These are phyloP conservation scores for Dynastes grantii DNA, from an alignment of 2,888 invertebrate genomes.

Conservation along the genomic window DNA sequence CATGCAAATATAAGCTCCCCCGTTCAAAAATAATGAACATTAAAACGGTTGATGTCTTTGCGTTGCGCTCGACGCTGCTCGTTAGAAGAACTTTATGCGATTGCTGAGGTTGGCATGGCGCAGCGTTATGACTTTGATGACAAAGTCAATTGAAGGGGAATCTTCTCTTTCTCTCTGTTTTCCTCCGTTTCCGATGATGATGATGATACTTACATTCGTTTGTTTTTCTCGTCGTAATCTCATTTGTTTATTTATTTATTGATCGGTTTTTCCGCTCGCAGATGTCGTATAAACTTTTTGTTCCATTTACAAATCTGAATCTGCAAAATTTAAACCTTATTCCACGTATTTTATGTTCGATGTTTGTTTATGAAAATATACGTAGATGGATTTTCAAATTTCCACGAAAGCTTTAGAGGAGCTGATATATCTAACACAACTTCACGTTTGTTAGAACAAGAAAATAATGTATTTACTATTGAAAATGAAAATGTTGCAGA, in stretches of 20 bases:
- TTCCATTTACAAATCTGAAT: too few species aligned
- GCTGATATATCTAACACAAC: too few species aligned
- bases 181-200: not conserved
- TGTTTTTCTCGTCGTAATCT: not conserved
- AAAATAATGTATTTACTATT: too few species aligned
- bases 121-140: conserved; percentile 48
- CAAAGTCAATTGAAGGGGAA: conserved; percentile 40
- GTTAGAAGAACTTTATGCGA: conserved; percentile 48
- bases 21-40: conserved; percentile 68
- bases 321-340: too few species aligned
- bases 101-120: conserved; percentile 16
- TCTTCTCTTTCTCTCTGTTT: conserved; percentile 6
- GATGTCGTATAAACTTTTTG: not conserved
- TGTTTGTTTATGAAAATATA: too few species aligned
- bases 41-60: conserved; percentile 69
- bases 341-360: too few species aligned
- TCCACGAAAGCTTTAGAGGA: too few species aligned
- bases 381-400: too few species aligned
- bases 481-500: too few species aligned
- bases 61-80: conserved; percentile 45
- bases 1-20: conserved; percentile 65
- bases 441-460: too few species aligned
- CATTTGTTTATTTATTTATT: conserved; percentile 35
- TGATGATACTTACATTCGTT: too few species aligned
- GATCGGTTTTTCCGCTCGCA: conserved; percentile 20